Percentiles rank a stretch among this genome's conserved stretches.
These are phyloP conservation scores for Palythoa grandis DNA, from an alignment of 92 coral and sea anemone species.

Conservation along the genomic window DNA sequence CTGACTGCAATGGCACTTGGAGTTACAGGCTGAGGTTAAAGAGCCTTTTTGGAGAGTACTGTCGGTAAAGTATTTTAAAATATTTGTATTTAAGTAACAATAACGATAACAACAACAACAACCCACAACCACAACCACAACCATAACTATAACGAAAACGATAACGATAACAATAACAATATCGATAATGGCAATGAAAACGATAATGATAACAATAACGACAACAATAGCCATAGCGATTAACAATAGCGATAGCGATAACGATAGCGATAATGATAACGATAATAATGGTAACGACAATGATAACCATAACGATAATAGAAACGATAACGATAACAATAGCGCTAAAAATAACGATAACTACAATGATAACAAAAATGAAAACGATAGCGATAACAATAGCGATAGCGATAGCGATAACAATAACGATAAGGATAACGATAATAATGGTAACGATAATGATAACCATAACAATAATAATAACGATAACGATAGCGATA, in stretches of 20 bases:
- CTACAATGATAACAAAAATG: no score
- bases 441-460: no score
- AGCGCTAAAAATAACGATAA: no score
- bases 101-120: neutral
- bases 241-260: no score
- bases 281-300: neutral
- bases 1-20: constrained; percentile 18
- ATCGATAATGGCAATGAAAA: neutral
- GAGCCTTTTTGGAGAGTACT: constrained; percentile 13
- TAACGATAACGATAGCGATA: neutral
- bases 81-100: neutral
- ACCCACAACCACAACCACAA: neutral
- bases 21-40: constrained; percentile 2
- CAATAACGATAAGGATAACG: no score
- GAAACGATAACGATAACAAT: neutral
- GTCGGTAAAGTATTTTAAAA: neutral
- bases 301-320: neutral
- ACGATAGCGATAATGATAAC: neutral
- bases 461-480: neutral
- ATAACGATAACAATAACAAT: neutral
- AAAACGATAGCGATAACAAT: no score
- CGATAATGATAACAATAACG: neutral
- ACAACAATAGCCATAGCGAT: no score
- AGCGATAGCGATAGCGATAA: no score
- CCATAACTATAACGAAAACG: neutral